Evolutionary conservation across 2,113 vertebrate species (phyloP), one percentile per base, ranked within the genome.

Genomic region (Indri indri): DNA sequence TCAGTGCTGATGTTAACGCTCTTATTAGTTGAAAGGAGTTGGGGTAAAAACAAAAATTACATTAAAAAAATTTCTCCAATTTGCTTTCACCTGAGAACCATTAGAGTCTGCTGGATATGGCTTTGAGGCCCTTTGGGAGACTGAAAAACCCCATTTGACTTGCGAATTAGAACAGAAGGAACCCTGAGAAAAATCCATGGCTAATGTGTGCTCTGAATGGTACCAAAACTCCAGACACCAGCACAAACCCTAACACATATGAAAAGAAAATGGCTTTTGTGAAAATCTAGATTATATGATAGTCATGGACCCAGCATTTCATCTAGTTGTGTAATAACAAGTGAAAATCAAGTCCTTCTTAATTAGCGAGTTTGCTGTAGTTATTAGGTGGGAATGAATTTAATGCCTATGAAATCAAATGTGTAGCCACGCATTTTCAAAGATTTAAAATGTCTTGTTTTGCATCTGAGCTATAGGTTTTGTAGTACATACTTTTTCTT

Each of bases 391-490:
- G 71, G 17, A 57, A 70, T 74, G 30, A 88, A 42, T 91, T 79
- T 30, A 63, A 34, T 86, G 52, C 61, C 71, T 92, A 9, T 87
- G 89, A 94, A 94, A 83, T 70, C 5, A 25, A 79, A 82, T 10
- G 12, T 47, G 23, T 86, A 77, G 76, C 40, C 5, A 3, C 66
- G 42, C 54, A 82, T 94, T 92, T 88, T 94, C 84, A 82, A 63
- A 73, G 47, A 50, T 37, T 94, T 90, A n/a, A 93, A 85, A 90
- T 63, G 74, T 93, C 57, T 82, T 83, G 23, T 45, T 57, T 73
- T 52, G 34, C 22, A 18, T 86, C 61, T 92, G n/a, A 22, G 85
- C 42, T 71, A 1, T 65, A 42, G 68, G 32, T 82, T 95, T 68
- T 54, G 6, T 61, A 47, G 80, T 25, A 30, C 3, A 23, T 7